Base-by-base conservation (phyloP, 2,113 vertebrate genomes). In the Gambusia affinis region DNA sequence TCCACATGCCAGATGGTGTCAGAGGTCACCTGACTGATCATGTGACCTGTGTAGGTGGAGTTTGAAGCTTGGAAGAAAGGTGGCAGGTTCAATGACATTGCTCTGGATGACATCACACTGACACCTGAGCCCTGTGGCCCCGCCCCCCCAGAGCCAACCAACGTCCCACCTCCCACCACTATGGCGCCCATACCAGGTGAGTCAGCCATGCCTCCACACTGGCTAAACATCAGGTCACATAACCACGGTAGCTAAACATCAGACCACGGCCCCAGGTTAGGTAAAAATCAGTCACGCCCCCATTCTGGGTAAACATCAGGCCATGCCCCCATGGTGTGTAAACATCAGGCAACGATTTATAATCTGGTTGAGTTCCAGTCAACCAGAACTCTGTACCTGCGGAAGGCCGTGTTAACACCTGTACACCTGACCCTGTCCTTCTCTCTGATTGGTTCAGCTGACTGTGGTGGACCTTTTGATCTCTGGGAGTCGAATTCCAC, bases 401-500 rank as follows among this genome's bases (percentile, higher is more conserved):
- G 28, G 28, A 62, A 17, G 19, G 30, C 17, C 44, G 24, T 12
- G 2, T 22, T 17, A 7, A 39, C 0, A 72, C 24, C 14, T 61
- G 24, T 65, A n/a, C 31, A 35, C 33, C 0, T 10, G 3, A n/a
- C 0, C 0, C 3, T 28, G 11, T 24, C 64, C 47, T 83, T 12
- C 78, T 31, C 44, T 75, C 70, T 82, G 68, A 88, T 1, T 75
- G 87, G 81, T 22, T 51, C 90, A 98, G 98, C 89, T 54, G 95
- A 97, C 82, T 99, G 97, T 65, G 97, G 97, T 44, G 97, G 96
- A 60, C 96, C 97, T 0, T 91, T 95, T 80, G 93, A 98, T 82
- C 92, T 99, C 17, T 96, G 96, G 94, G 96, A 96, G 75, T 87
- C 95, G 79, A 98, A 97, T 76, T 89, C 86, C 8, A 97, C 95